These are phyloP conservation scores for Pipra filicauda DNA, from an alignment of 2,113 vertebrate genomes.

Conservation along the genomic window DNA sequence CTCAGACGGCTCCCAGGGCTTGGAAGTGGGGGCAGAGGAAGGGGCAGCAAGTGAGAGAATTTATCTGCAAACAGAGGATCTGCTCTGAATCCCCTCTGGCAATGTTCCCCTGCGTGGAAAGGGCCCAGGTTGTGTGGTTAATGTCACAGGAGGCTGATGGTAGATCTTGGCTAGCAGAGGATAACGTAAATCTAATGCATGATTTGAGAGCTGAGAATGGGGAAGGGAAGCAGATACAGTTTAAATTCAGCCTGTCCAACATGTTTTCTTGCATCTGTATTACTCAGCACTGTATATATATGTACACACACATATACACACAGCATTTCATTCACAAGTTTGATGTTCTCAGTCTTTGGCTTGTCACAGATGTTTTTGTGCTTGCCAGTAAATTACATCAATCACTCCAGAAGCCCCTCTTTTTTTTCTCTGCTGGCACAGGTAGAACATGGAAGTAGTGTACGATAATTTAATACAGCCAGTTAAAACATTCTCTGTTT, in stretches of 20 bases:
- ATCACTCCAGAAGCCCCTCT: neutral
- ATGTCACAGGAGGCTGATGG: neutral
- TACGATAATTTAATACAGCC: neutral
- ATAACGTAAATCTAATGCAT: fast-evolving
- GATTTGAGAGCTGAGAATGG: neutral
- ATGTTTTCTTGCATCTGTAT: neutral
- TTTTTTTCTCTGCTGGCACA: neutral
- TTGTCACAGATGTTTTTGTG: neutral
- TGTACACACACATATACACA: neutral
- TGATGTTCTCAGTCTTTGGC: neutral
- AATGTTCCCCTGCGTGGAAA: neutral
- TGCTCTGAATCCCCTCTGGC: neutral
- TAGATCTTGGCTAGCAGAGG: neutral
- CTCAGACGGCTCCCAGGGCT: neutral
- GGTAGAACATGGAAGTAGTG: neutral
- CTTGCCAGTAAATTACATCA: slow-evolving; percentile 36
- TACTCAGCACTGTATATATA: neutral
- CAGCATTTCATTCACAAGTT: neutral
- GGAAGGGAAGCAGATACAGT: neutral
- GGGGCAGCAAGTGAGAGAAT: neutral
- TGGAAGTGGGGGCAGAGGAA: neutral
- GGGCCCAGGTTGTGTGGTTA: neutral
- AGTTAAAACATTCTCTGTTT: neutral
- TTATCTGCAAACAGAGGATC: neutral
- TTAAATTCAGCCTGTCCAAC: neutral